Evolutionary conservation across 2,113 vertebrate species (phyloP).

Genomic region (Notothenia rossii): DNA sequence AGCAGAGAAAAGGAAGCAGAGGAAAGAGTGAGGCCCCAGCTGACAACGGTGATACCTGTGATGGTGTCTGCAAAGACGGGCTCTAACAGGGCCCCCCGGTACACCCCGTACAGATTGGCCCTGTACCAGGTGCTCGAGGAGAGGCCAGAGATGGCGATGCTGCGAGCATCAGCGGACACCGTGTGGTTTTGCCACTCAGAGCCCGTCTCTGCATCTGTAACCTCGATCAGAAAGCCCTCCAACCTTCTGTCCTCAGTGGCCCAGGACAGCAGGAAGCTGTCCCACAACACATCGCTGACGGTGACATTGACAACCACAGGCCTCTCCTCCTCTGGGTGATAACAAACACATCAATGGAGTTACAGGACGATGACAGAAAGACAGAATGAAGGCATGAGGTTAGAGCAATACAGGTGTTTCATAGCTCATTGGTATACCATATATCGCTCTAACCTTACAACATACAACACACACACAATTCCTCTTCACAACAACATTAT

Average conservation of each 20-base stretch:
- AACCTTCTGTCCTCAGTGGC: constrained; percentile 84
- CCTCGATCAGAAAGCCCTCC: constrained; percentile 90
- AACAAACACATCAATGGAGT: constrained; percentile 78
- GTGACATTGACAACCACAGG: constrained; percentile 87
- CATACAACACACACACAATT: constrained; percentile 23
- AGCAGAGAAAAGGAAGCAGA: constrained; percentile 47
- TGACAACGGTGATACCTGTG: constrained; percentile 83
- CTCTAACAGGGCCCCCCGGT: constrained; percentile 82
- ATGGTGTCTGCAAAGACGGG: constrained; percentile 87
- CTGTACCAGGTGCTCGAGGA: constrained; percentile 88
- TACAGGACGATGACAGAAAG: constrained; percentile 46
- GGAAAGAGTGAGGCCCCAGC: constrained; percentile 29
- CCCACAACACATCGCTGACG: constrained; percentile 88
- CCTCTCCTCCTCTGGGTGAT: constrained; percentile 88
- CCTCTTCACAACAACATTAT: constrained; percentile 5
- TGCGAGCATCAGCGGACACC: constrained; percentile 81
- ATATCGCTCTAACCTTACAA: constrained; percentile 20
- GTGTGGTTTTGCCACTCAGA: constrained; percentile 84
- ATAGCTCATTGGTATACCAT: neutral
- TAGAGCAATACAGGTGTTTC: neutral
- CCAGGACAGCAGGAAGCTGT: constrained; percentile 93
- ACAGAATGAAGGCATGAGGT: constrained; percentile 18
- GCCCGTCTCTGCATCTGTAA: constrained; percentile 83
- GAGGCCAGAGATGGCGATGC: constrained; percentile 84
- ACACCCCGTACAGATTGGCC: constrained; percentile 85